Percentiles rank a stretch among this genome's conserved stretches.
phyloP scores from a whole-genome alignment of 1,140 invertebrate genomes.

The Drosophila lowei region DNA sequence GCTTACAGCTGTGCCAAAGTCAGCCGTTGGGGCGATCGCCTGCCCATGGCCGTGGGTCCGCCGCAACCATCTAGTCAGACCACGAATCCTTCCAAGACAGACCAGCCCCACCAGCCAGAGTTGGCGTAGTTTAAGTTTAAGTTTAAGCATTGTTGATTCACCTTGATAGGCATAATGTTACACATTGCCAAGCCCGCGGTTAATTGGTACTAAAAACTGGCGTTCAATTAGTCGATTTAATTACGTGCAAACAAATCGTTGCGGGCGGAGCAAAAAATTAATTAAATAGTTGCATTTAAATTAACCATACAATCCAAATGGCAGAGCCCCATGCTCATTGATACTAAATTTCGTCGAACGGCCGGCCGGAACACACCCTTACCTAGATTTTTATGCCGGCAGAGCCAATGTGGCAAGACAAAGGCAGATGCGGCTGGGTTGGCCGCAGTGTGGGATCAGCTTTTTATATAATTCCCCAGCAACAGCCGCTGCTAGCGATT shows the following conservation, averaged over 20 bases:
- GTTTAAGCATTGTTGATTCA: conserved; percentile 19
- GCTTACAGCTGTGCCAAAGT: conserved; percentile 88
- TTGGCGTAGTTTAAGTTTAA: conserved; percentile 37
- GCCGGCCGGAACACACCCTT: conserved; percentile 58
- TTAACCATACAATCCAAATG: conserved; percentile 42
- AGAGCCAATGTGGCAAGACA: conserved; percentile 31
- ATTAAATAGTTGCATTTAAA: conserved; percentile 73
- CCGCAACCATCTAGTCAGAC: conserved; percentile 22
- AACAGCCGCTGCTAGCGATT: conserved; percentile 2
- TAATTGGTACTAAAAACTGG: conserved; percentile 54
- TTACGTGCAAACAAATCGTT: conserved; percentile 76
- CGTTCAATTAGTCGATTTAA: conserved; percentile 67
- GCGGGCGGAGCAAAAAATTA: conserved; percentile 59
- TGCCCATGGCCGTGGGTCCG: conserved; percentile 85
- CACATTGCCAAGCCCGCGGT: conserved; percentile 11
- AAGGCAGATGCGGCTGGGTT: conserved; percentile 44
- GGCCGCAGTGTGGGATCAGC: conserved; percentile 31
- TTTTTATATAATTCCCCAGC: conserved; percentile 33
- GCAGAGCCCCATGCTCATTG: conserved; percentile 56
- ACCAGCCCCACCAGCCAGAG: conserved; percentile 17
- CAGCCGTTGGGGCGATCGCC: conserved; percentile 89
- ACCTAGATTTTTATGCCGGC: conserved; percentile 54
- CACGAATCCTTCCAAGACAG: conserved; percentile 7
- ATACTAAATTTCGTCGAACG: conserved; percentile 51
- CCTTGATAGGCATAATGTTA: conserved; percentile 28